Evolutionary conservation across 2,888 invertebrate genomes (phyloP), one percentile per base, ranked within the genome.

Genomic region (Hartigia nigra): DNA sequence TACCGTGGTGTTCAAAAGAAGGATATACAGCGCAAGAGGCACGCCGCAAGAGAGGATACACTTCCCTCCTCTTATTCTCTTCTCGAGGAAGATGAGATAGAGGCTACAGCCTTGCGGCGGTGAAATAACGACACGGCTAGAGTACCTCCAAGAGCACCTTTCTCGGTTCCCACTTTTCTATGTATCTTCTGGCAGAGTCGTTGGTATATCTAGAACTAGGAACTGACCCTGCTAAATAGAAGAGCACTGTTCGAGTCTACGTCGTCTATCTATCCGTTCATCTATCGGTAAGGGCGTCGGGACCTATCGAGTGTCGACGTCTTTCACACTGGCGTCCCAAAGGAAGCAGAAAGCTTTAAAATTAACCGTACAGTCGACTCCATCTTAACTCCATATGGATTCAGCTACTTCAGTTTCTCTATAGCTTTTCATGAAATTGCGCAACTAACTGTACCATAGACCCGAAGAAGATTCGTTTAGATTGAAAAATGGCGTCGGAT

Each of bases 81-180:
- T 81, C 81, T 83, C 83, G 81, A 79, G 80, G 82, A 84, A 86
- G 85, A 87, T 85, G 87, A 88, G 86, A 88, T 87, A 87, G 86
- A 87, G 86, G 84, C 86, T 85, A 23, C 23, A 84, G 88, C 89
- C 89, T 89, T 83, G 87, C 88, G 89, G 89, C 88, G 86, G 85
- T 88, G 86, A 88, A 90, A 89, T 89, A 90, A 90, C 89, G 89
- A 90, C 89, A 86, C 87, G 87, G 86, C 84, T 86, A 81, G 85
- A 87, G 88, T 85, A 84, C 85, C 84, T 84, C 81, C 74, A 74
- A 76, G 82, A 85, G 86, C 83, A 83, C 86, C 85, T 86, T 87
- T 86, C 87, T 86, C 82, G 84, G 84, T 81, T 83, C 83, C 76
- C 77, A 77, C 79, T 76, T 80, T 77, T 74, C 74, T 79, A 79